These are phyloP conservation scores for Aleadryas rufinucha DNA, from an alignment of 2,113 vertebrate genomes.

Conservation along the genomic window DNA sequence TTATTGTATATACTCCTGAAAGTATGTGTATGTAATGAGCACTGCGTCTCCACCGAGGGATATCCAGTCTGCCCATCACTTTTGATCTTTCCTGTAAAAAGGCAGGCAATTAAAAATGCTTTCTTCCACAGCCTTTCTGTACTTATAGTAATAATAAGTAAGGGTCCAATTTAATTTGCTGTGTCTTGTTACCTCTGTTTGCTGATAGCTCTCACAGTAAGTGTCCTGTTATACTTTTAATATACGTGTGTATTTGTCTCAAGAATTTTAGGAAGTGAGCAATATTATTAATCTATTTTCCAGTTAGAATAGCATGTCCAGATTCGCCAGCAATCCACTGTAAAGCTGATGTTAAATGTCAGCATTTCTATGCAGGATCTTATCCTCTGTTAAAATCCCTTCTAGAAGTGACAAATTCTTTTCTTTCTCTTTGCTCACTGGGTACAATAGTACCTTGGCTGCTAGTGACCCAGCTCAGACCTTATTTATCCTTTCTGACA, in stretches of 20 bases:
- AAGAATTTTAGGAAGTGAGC: neutral
- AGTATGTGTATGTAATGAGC: neutral
- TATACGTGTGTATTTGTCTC: neutral
- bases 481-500: neutral
- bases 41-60: neutral
- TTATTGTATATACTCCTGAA: neutral
- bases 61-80: neutral
- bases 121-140: neutral
- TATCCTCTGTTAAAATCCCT: neutral
- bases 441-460: neutral
- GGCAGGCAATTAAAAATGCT: neutral
- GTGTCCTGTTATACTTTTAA: neutral
- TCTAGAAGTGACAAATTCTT: neutral
- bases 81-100: neutral
- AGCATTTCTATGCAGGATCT: neutral
- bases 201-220: neutral
- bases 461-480: neutral
- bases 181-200: neutral
- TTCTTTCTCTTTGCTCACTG: neutral
- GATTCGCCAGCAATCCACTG: neutral
- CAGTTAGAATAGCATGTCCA: neutral
- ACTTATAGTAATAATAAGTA: neutral
- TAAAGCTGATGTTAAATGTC: neutral
- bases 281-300: neutral
- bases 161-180: neutral